Base-by-base conservation (phyloP, 2,113 vertebrate genomes). In the Ctenomys sociabilis region DNA sequence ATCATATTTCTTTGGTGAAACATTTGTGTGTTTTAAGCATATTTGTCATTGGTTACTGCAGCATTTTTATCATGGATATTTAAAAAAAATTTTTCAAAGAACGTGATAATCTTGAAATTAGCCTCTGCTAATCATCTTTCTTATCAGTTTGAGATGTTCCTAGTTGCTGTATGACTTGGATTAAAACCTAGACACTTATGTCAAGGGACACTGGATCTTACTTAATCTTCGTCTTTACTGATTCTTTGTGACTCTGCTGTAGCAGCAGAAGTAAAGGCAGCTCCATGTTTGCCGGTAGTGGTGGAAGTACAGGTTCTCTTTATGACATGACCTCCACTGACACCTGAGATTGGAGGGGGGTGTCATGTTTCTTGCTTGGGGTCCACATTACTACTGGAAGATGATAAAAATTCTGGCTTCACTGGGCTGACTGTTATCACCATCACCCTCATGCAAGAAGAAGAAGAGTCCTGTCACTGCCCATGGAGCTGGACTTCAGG, bases 291-390 rank as follows among this genome's bases (percentile, higher is more conserved):
- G 5, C 13, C 12, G 43, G 43, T 5, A 3, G 13, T 26, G 37
- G 24, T 30, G 24, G 73, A 54, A 19, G 9, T n/a, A 21, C 49
- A 19, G 49, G 6, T 3, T 57, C 28, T 28, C 43, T 28, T 16
- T 9, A 0, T 1, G 14, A 43, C 13, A 0, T 3, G 32, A 54
- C 35, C 5, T 26, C 64, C 11, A 13, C 16, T 66, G 85, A 84
- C 32, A 2, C 37, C 32, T 37, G 24, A 7, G 10, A 16, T 61
- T 52, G 80, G 21, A 21, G 14, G 37, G 5, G 37, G 40, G 12
- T 49, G 40, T 13, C 5, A 2, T 2, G 19, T 73, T 37, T 9
- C 81, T 63, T 63, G 24, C 32, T 21, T 63, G 9, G 21, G 57
- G 26, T 21, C 37, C 37, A 94, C 37, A 11, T 59, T 17, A 68